phyloP scores from a whole-genome alignment of 2,797 vertebrate species.

The Valencia hispanica region DNA sequence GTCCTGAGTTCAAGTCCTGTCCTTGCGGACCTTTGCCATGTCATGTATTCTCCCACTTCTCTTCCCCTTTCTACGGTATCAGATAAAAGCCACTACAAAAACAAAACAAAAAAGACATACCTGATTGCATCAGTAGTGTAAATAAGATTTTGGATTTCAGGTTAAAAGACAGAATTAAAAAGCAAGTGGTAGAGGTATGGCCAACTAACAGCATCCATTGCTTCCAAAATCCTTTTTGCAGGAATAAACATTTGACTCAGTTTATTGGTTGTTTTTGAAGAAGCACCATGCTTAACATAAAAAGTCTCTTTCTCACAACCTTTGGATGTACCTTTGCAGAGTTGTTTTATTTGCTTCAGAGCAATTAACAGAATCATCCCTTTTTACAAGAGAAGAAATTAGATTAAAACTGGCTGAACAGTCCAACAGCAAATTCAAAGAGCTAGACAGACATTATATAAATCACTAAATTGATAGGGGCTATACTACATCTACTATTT shows the following conservation, averaged over 20 bases:
- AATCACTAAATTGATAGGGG: slow-evolving; percentile 2
- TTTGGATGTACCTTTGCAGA: not conserved
- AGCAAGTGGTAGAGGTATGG: not conserved
- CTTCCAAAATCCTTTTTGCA: not conserved
- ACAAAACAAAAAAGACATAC: too few relatives aligned
- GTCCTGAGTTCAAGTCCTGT: too few relatives aligned
- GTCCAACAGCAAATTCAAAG: not conserved
- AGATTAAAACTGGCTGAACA: not conserved
- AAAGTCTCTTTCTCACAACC: not conserved
- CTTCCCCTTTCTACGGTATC: too few relatives aligned
- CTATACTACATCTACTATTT: slow-evolving; percentile 12
- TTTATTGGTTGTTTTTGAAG: not conserved
- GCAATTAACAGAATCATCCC: not conserved
- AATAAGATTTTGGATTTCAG: not conserved
- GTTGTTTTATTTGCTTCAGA: not conserved
- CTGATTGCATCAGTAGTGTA: not conserved
- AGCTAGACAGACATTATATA: not conserved
- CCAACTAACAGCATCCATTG: not conserved
- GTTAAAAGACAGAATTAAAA: not conserved
- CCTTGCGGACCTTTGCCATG: too few relatives aligned
- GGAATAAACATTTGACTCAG: not conserved
- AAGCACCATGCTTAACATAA: not conserved
- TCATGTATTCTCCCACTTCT: too few relatives aligned
- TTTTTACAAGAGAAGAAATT: not conserved
- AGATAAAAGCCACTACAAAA: too few relatives aligned